Base-by-base conservation (phyloP, 1,140 invertebrate genomes). In the Neotoxoptera formosana region DNA sequence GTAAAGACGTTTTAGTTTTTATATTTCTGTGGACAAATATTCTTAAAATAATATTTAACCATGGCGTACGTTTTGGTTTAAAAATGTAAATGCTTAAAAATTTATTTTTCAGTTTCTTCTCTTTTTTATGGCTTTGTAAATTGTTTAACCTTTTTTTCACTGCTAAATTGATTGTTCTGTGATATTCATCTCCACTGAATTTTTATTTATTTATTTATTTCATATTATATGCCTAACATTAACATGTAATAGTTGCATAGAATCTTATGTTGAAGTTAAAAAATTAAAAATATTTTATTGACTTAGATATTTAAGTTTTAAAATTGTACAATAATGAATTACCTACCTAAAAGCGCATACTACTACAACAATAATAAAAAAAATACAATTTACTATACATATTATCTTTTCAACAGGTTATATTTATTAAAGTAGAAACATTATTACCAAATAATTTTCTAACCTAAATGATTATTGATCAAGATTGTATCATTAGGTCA, bases 21-120 rank as follows among this genome's bases (percentile, higher is more conserved):
- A 17, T 30, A 45, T 20, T 67, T 67, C 7, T 90, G 7, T 67
- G 30, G 36, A 67, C 23, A 90, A 90, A 90, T 90, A 90, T 67
- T 90, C 53, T 45, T 67, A 41, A 41, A 67, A 47, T 47, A 60
- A 67, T 90, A 45, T 41, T 89, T 14, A 89, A 89, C n/a, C 87
- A 56, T 36, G 48, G 3, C 7, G 41, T 25, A 47, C 84, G 30
- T 45, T 25, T 86, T 86, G 9, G 45, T 47, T 86, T 86, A 83
- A 36, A 81, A 83, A 76, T n/a, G 14, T 76, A 76, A 76, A 7
- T 76, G 60, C n/a, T n/a, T 17, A 9, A 14, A 67, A 67, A 14
- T 76, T 30, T n/a, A n/a, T 67, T 67, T 67, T 67, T n/a, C 11
- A 76, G 30, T 76, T 76, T 67, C 30, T 67, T 67, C 11, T 67